A percentile compares a stretch with the other conserved stretches of the same genome.
phyloP scores from a whole-genome alignment of 2,797 vertebrate species.

The Acanthiza pusilla region DNA sequence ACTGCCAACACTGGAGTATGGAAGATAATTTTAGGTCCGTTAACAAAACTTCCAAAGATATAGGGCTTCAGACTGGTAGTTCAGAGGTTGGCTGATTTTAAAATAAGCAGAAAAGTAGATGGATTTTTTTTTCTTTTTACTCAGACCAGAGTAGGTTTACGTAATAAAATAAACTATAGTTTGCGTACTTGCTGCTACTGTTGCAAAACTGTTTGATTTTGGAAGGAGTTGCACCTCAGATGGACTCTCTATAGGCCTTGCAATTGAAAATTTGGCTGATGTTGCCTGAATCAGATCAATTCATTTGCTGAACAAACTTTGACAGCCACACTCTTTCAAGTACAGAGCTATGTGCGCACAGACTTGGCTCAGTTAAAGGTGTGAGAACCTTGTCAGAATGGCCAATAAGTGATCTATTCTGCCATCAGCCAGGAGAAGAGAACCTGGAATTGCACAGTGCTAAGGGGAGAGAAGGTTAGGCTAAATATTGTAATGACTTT shows the following conservation, averaged over 20 bases:
- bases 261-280: not conserved
- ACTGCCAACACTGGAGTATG: not conserved
- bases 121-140: not conserved
- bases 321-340: not conserved
- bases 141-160: not conserved
- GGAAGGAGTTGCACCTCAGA: not conserved
- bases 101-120: not conserved
- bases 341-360: not conserved
- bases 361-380: not conserved
- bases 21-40: not conserved
- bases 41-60: not conserved
- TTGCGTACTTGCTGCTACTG: not conserved
- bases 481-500: not conserved
- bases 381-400: not conserved
- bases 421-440: not conserved
- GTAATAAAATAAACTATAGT: not conserved
- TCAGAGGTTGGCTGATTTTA: not conserved
- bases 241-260: not conserved
- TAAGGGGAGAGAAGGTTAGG: not conserved
- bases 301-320: conserved; percentile 5
- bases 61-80: not conserved
- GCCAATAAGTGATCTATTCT: not conserved
- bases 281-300: not conserved
- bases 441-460: not conserved
- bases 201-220: not conserved